Evolutionary conservation across 2,113 vertebrate species (phyloP), one percentile per base, ranked within the genome.

Genomic region (Nanger granti): DNA sequence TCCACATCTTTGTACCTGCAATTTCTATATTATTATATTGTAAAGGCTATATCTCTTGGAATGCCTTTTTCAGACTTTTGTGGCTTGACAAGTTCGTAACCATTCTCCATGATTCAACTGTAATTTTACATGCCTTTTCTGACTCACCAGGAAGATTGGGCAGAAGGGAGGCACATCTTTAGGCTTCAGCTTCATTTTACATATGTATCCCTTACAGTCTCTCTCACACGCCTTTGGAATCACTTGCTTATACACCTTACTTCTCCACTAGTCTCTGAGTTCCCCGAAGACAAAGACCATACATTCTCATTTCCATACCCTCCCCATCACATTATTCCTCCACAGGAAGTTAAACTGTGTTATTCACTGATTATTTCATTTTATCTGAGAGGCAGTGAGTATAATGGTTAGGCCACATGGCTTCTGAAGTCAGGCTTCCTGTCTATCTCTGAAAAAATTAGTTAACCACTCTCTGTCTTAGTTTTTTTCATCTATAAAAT

Each of bases 401-500:
- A 26, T 10, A 57, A 4, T 57, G 37, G 22, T 83, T 54, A 59
- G 88, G 55, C 87, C 15, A 91, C 1, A 13, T 14, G 22, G 22
- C n/a, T 92, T 94, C 87, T 97, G 60, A 80, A 86, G 10, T 90
- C n/a, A 93, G 69, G 64, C n/a, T 94, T 96, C 28, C 64, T 69
- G 14, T 64, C 55, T 69, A 24, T 47, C 80, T 64, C 7, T 31
- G 2, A 62, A 44, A 29, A 96, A 55, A 57, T 52, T 26, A 87
- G 44, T 92, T 54, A 62, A 41, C 15, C 37, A 85, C 37, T 57
- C 80, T 85, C 59, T 73, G 7, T 24, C 60, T 91, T 18, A 31
- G 29, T 69, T 92, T 88, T 14, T 14, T 4, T 91, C 5, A 22
- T 34, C 34, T 66, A 22, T 55, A 90, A 85, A 85, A 37, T 44